Evolutionary conservation across 2,888 invertebrate genomes (phyloP).

Genomic region (Conops quadrifasciatus): DNA sequence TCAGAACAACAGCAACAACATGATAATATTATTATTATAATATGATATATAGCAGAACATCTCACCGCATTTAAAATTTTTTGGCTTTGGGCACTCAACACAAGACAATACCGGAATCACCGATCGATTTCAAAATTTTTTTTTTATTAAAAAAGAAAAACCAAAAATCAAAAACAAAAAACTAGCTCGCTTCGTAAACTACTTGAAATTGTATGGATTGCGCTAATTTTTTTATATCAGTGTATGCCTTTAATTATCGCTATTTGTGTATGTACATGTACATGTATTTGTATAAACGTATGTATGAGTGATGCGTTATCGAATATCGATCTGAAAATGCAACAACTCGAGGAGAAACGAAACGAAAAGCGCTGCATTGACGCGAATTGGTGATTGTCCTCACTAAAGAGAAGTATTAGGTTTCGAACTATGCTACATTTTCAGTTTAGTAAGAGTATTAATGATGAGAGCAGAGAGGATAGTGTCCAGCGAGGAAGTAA

Average conservation of each 20-base stretch:
- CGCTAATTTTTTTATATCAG: slow-evolving; percentile 5
- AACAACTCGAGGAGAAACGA: not conserved
- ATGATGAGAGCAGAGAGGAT: too few species aligned
- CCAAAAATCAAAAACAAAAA: slow-evolving; percentile 40
- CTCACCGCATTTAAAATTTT: slow-evolving; percentile 47
- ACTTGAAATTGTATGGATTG: slow-evolving; percentile 25
- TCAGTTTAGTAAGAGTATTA: too few species aligned
- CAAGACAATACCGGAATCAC: slow-evolving; percentile 25
- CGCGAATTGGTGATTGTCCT: too few species aligned
- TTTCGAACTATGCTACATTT: too few species aligned
- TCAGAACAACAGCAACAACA: slow-evolving; percentile 9
- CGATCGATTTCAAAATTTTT: slow-evolving; percentile 12
- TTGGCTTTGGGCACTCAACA: slow-evolving; percentile 50
- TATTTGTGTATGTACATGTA: slow-evolving; percentile 29
- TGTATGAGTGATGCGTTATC: slow-evolving; percentile 42
- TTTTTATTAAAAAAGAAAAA: slow-evolving; percentile 42
- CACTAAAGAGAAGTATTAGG: too few species aligned
- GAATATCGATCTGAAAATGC: slow-evolving; percentile 32
- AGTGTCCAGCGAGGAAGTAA: too few species aligned
- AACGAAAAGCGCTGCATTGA: not conserved
- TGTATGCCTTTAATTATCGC: not conserved
- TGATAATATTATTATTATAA: slow-evolving; percentile 1
- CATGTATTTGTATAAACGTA: slow-evolving; percentile 30
- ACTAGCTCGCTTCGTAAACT: slow-evolving; percentile 37
- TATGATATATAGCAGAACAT: slow-evolving; percentile 21